Base-by-base conservation (phyloP, 2,888 invertebrate genomes). In the Ennomos erosarius region DNA sequence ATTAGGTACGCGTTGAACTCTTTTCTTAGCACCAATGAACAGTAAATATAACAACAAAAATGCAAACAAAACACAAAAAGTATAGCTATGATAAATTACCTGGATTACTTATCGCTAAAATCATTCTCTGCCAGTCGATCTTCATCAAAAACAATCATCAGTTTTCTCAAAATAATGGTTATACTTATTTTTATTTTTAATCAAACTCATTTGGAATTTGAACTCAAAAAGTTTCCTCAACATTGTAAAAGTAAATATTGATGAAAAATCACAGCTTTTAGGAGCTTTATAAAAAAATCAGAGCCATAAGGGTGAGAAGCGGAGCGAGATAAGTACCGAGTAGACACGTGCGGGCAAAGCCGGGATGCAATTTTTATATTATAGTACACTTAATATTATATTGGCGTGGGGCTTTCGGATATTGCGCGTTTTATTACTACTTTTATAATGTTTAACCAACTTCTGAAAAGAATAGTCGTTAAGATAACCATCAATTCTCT, bases 311-410 rank as follows among this genome's bases (percentile, higher is more conserved):
- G 90, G 89, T 84, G 87, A 68, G 73, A 84, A 88, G 70, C 83
- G 79, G 80, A 82, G 88, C 89, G 89, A 75, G 79, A 85, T 90
- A 89, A 89, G 87, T 81, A 88, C 80, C 80, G 80, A 69, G 65
- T 57, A 65, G 79, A 68, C 79, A 89, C 89, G 89, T 89, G 90
- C 83, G 75, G 61, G 65, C 61, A 77, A 81, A 81, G 81, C 79
- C 74, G 79, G 79, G 74, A 75, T 80, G 83, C 85, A 84, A 87
- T 85, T 85, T 85, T 82, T 85, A 73, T 84, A 85, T 85, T 82
- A 84, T 81, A 74, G 73, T 73, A 74, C 76, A 70, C 70, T 79
- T 82, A 83, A 82, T 83, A 81, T 81, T 78, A 81, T 76, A 59
- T 59, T 49, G 59, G 40, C 45, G 43, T 51, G 74, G 70, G 62